Evolutionary conservation across 2,888 invertebrate species (phyloP).

Genomic region (Philereme vetulata): DNA sequence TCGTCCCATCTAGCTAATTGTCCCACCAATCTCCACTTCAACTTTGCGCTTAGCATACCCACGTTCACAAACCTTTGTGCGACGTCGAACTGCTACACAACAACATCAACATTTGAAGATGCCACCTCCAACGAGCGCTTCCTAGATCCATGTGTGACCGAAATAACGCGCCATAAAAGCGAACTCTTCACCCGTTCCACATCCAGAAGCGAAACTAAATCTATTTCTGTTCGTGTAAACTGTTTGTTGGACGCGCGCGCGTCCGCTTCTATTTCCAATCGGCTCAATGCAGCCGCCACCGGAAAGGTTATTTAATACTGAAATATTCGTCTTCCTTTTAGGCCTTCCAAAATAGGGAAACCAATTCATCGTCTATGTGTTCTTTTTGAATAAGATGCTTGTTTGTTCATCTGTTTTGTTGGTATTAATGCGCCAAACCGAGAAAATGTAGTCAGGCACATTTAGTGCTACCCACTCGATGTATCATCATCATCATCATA

Average conservation of each 20-base stretch:
- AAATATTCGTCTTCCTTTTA: conserved; percentile 45
- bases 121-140: conserved; percentile 16
- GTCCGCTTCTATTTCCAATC: conserved; percentile 67
- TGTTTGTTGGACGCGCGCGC: conserved; percentile 64
- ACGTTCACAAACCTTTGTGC: too few relatives aligned
- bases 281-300: conserved; percentile 71
- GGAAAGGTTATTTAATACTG: conserved; percentile 63
- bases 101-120: background rate
- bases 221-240: conserved; percentile 66
- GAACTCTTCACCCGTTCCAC: conserved; percentile 65
- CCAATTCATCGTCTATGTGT: too few relatives aligned
- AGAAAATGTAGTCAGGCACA: too few relatives aligned
- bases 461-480: too few relatives aligned
- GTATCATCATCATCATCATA: too few relatives aligned
- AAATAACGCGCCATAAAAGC: conserved; percentile 67
- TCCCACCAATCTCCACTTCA: too few relatives aligned
- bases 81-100: background rate
- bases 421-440: too few relatives aligned
- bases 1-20: too few relatives aligned
- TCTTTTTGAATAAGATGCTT: too few relatives aligned
- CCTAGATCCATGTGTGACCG: conserved; percentile 33
- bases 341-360: too few relatives aligned
- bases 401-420: too few relatives aligned
- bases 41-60: too few relatives aligned
- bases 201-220: conserved; percentile 59